Evolutionary conservation across 2,113 vertebrate genomes (phyloP), one percentile per base, ranked within the genome.

Genomic region (Rhadina sibilatrix): DNA sequence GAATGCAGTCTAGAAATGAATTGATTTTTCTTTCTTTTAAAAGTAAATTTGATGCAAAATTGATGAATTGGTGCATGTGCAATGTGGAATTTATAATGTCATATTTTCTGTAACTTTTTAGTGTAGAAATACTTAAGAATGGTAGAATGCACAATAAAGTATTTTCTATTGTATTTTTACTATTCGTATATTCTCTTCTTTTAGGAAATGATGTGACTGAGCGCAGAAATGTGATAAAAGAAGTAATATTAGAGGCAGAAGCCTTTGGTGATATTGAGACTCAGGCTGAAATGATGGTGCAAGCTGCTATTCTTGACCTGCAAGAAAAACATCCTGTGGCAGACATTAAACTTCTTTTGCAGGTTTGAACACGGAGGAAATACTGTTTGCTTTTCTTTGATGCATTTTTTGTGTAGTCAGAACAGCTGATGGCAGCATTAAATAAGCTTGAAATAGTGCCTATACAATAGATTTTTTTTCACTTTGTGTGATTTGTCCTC

Each of bases 251-350:
- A 80, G 99, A 99, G 77, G 98, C 99, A 82, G 95, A 97, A 54
- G 92, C 78, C n/a, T 98, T 98, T 96, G 98, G 97, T 49, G 98
- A 99, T 92, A 70, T 31, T 8, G 98, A 99, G 92, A 96, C 95
- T 60, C 98, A 98, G 89, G 98, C 99, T 65, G 97, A 98, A 90
- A 94, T 99, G 53, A 97, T 99, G 97, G 94, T 99, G 38, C 98
- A 99, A 97, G 96, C 96, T 56, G 98, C 98, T 40, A 83, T 98
- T 82, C 92, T 99, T 61, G 97, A 98, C 93, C 96, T 98, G 57
- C 97, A 97, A 91, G 98, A 98, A 96, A 98, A 98, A 72, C 97
- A 71, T 82, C 95, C 97, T 4, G 81, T 95, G 68, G 97, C 97
- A 64, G 97, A 97, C 74, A 98, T 98, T 93, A 91, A 97, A 72